Evolutionary conservation across 2,888 invertebrate genomes (phyloP).

Genomic region (Acleris laterana): DNA sequence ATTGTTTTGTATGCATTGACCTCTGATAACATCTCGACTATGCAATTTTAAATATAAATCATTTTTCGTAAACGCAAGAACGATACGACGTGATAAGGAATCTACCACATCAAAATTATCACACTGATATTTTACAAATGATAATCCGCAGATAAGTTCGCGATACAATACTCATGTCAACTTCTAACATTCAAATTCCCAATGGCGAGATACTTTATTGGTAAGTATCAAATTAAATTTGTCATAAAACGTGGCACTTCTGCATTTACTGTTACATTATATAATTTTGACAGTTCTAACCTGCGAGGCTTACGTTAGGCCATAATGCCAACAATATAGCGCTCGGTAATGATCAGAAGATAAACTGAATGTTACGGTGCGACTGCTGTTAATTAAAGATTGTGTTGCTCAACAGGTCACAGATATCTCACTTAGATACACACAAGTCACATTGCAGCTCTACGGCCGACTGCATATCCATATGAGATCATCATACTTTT

Average conservation of each 20-base stretch:
- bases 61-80: constrained; percentile 1
- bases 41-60: constrained; percentile 19
- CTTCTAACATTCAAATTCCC: no score
- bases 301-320: no score
- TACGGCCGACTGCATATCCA: constrained; percentile 1
- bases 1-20: constrained; percentile 20
- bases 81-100: constrained; percentile 11
- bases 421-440: constrained; percentile 14
- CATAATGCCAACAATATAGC: no score
- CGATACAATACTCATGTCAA: neutral
- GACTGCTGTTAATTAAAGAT: constrained; percentile 9
- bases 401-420: constrained; percentile 9
- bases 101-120: constrained; percentile 6
- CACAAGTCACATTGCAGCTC: neutral
- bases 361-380: no score
- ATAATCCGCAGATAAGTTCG: constrained; percentile 11
- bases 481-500: neutral
- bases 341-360: no score
- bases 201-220: no score
- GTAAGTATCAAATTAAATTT: neutral
- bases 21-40: constrained; percentile 19
- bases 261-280: no score
- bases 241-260: neutral
- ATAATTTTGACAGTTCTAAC: no score
- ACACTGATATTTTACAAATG: constrained; percentile 13